Evolutionary conservation across 2,113 vertebrate genomes (phyloP).

Genomic region (Neogale vison): DNA sequence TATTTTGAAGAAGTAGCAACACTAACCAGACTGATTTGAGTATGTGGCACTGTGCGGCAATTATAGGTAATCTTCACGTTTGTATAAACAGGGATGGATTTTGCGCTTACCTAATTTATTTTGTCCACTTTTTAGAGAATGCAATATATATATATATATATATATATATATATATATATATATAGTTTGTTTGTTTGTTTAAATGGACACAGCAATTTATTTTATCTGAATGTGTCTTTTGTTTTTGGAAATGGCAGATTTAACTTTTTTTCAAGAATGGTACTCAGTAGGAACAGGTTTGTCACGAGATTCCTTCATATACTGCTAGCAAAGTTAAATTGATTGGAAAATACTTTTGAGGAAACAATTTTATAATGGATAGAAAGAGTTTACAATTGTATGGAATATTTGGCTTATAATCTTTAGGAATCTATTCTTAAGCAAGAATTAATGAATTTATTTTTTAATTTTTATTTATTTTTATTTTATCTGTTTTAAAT

Average conservation of each 20-base stretch:
- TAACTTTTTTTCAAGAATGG: not conserved
- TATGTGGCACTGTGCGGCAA: not conserved
- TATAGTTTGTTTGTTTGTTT: not conserved
- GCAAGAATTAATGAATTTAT: not conserved
- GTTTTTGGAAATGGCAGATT: not conserved
- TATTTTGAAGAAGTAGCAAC: not conserved
- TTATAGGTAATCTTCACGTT: not conserved
- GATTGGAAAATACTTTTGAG: not conserved
- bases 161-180: too few relatives aligned
- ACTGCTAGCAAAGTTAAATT: not conserved
- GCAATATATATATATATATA: too few relatives aligned
- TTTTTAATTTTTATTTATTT: not conserved
- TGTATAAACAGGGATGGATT: not conserved
- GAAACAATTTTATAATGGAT: not conserved
- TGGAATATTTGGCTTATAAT: not conserved
- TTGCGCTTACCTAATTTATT: not conserved
- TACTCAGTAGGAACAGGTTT: not conserved
- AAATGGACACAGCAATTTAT: not conserved
- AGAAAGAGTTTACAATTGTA: not conserved
- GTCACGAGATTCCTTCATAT: not conserved
- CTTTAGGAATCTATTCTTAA: not conserved
- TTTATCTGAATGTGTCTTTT: not conserved
- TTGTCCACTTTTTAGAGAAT: not conserved
- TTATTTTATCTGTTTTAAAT: not conserved
- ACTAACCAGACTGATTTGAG: not conserved